phyloP scores from a whole-genome alignment of 2,888 invertebrate species.

The Pollenia griseotomentosa region DNA sequence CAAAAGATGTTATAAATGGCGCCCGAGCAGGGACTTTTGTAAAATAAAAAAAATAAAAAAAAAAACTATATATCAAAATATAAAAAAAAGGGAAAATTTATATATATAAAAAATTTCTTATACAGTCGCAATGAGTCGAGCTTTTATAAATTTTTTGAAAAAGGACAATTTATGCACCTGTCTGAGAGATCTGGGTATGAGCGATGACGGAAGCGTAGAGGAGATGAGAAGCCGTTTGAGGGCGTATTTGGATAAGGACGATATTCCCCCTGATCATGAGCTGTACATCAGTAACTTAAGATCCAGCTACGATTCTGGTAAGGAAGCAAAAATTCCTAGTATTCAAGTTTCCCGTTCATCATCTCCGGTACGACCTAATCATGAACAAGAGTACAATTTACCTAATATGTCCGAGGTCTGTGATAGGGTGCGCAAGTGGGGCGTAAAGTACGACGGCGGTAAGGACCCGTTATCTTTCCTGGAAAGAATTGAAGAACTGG shows the following conservation, averaged over 20 bases:
- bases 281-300: neutral
- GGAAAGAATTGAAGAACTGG: slow-evolving; percentile 25
- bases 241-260: neutral
- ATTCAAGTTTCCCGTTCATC: neutral
- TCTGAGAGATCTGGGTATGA: slow-evolving; percentile 9
- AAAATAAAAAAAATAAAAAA: no score
- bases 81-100: no score
- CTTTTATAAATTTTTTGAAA: slow-evolving; percentile 18
- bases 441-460: slow-evolving; percentile 47
- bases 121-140: neutral
- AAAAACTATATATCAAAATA: no score
- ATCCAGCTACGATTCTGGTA: neutral
- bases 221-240: slow-evolving; percentile 13
- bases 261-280: neutral
- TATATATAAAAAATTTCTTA: no score
- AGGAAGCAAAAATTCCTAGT: slow-evolving; percentile 9
- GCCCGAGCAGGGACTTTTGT: no score
- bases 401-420: neutral
- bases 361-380: neutral
- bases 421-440: slow-evolving; percentile 46
- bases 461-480: slow-evolving; percentile 44
- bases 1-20: no score
- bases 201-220: neutral
- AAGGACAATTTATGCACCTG: neutral
- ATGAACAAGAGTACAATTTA: neutral